Evolutionary conservation across 2,797 vertebrate genomes (phyloP).

Genomic region (Rhynchonycteris naso): DNA sequence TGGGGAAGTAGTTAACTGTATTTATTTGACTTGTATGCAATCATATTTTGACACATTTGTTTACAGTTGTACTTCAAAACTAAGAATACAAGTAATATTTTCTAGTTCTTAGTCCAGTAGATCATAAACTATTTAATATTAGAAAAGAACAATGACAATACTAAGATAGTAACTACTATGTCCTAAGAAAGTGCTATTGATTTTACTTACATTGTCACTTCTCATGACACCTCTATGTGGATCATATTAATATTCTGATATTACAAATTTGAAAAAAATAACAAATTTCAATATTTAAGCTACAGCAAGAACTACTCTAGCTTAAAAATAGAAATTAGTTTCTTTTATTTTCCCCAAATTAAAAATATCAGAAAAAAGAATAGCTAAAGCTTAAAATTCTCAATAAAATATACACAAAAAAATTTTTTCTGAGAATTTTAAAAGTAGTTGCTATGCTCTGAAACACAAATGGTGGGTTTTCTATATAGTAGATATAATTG

Average conservation of each 20-base stretch:
- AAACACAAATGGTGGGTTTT: neutral
- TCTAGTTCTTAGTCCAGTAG: neutral
- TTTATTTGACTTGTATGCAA: conserved; percentile 27
- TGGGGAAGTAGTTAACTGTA: neutral
- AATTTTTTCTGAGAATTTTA: neutral
- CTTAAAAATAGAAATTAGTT: neutral
- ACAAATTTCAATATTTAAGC: conserved; percentile 2
- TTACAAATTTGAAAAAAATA: neutral
- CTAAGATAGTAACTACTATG: neutral
- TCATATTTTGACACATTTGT: conserved; percentile 5
- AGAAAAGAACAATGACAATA: neutral
- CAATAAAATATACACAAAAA: neutral
- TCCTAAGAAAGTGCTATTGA: neutral
- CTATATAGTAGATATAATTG: neutral
- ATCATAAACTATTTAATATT: neutral
- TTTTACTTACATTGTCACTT: neutral
- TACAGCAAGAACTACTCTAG: neutral
- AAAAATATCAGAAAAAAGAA: conserved; percentile 12
- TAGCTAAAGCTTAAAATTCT: neutral
- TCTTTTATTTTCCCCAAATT: neutral
- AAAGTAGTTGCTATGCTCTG: neutral
- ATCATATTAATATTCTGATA: neutral
- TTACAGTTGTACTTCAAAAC: neutral
- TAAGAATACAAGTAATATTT: neutral
- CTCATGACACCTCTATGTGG: neutral